These are phyloP conservation scores for Pachymerium ferrugineum DNA, from an alignment of 2,888 invertebrate genomes.

Conservation along the genomic window DNA sequence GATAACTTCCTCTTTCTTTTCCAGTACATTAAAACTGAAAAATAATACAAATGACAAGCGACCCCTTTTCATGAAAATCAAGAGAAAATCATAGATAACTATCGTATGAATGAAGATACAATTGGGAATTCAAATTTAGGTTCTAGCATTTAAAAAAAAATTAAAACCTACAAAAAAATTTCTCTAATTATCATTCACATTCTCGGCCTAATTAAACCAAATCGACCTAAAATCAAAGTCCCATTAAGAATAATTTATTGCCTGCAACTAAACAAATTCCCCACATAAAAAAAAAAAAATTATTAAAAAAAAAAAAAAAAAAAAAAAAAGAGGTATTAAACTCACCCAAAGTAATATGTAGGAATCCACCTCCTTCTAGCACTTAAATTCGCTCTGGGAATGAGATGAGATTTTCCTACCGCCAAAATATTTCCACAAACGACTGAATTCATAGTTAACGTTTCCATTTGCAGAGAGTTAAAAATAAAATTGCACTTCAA, in stretches of 20 bases:
- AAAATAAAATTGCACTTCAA: neutral
- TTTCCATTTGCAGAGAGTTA: neutral
- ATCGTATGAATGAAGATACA: too few relatives aligned
- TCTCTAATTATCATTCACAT: neutral
- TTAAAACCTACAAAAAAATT: neutral
- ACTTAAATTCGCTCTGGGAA: conserved; percentile 17
- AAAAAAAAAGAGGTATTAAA: neutral
- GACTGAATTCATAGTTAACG: neutral
- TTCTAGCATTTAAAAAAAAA: too few relatives aligned
- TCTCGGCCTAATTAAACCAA: neutral
- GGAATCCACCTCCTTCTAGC: neutral
- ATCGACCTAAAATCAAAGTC: neutral
- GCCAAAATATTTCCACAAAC: conserved; percentile 20
- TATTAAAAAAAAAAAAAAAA: neutral
- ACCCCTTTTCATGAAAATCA: conserved; percentile 7
- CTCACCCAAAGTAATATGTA: neutral
- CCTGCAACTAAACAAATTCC: neutral
- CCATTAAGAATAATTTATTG: neutral
- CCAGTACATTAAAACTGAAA: neutral
- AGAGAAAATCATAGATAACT: neutral
- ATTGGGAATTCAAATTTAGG: too few relatives aligned
- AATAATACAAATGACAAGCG: neutral
- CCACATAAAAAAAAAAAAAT: too few relatives aligned
- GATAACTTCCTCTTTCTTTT: neutral
- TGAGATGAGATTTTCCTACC: neutral